Evolutionary conservation across 2,888 invertebrate genomes (phyloP), one percentile per base, ranked within the genome.

Genomic region (Venusia cambrica): DNA sequence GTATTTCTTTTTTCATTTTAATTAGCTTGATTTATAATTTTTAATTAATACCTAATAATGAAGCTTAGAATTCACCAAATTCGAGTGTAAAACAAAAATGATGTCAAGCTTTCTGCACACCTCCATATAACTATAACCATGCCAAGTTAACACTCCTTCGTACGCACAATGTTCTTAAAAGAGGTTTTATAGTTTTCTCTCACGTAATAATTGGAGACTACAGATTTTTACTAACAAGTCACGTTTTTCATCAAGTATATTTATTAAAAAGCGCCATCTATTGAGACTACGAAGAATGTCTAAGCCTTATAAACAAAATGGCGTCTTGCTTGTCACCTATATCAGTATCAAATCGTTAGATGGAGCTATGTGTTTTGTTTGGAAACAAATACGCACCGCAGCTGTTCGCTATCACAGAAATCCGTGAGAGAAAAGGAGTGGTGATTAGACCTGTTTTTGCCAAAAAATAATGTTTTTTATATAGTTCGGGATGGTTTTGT

Each of bases 321-420:
- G 34, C 18, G 11, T 13, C 27, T n/a, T n/a, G n/a, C n/a, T n/a
- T 22, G 17, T 37, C 21, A 14, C 10, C 4, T 4, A 8, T 6
- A 3, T 10, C 7, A 17, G 21, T 22, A 9, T 6, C 9, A 17
- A 18, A 20, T 9, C 32, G 15, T 44, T 45, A 84, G 87, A 72
- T 81, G 78, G 61, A 79, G 56, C 29, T 47, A 80, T 49, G 6
- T 43, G 83, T 65, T 79, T 84, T 85, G 85, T 87, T 87, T 80
- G 83, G 81, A 74, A 81, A 65, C 60, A 70, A 70, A 68, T 61
- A 70, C 73, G 71, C 79, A 74, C 80, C 81, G 84, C 85, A 84
- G 84, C 85, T 84, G 84, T 87, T 87, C 73, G 81, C 80, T 87
- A 87, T 85, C 85, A 84, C 76, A 81, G 78, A 83, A 80, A 75